These are phyloP conservation scores for Piscicola geometra DNA, from an alignment of 2,888 invertebrate species.

Conservation along the genomic window DNA sequence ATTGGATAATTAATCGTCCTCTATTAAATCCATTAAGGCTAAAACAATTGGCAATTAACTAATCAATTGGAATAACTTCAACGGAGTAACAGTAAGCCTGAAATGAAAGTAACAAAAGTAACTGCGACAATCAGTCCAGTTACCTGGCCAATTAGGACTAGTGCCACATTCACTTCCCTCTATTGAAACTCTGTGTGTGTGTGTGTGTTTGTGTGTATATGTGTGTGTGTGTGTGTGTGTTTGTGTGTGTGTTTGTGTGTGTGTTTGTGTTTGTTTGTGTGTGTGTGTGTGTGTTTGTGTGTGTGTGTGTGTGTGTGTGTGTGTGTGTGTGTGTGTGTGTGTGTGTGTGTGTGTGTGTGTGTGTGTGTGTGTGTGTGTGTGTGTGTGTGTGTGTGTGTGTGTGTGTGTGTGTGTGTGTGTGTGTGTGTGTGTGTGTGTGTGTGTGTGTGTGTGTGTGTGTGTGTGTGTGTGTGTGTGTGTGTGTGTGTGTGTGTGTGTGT, in stretches of 20 bases:
- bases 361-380: neutral
- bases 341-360: slow-evolving; percentile 6
- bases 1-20: too few species aligned
- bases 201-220: slow-evolving; percentile 20
- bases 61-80: too few species aligned
- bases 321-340: slow-evolving; percentile 19
- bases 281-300: slow-evolving; percentile 18
- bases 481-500: slow-evolving; percentile 25
- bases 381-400: slow-evolving; percentile 23
- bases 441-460: slow-evolving; percentile 23
- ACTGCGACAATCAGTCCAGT: too few species aligned
- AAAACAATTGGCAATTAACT: too few species aligned
- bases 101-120: too few species aligned
- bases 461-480: slow-evolving; percentile 24
- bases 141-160: too few species aligned
- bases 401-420: slow-evolving; percentile 25
- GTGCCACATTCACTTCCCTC: too few species aligned
- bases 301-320: slow-evolving; percentile 18
- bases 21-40: too few species aligned
- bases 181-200: slow-evolving; percentile 25
- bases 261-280: slow-evolving; percentile 8
- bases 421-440: slow-evolving; percentile 19
- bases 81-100: too few species aligned
- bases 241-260: slow-evolving; percentile 19
- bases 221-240: slow-evolving; percentile 23